These are phyloP conservation scores for Gasteruption jaculator DNA, from an alignment of 2,888 invertebrate species.

Conservation along the genomic window DNA sequence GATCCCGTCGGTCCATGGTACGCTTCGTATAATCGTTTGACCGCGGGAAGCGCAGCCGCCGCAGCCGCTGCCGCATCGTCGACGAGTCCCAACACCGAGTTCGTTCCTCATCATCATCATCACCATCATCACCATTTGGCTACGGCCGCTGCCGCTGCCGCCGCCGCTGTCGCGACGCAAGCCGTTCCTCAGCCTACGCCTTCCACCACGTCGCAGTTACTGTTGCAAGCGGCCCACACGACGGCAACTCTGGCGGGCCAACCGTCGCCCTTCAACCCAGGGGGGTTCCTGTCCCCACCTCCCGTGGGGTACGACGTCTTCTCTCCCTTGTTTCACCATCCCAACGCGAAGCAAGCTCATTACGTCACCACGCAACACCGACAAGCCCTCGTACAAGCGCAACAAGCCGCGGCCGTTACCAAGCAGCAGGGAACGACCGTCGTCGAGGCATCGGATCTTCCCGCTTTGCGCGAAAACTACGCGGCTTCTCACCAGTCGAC, in stretches of 20 bases:
- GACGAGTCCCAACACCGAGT: slow-evolving; percentile 67
- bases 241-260: slow-evolving; percentile 60
- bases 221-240: slow-evolving; percentile 63
- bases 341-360: slow-evolving; percentile 68
- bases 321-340: slow-evolving; percentile 76
- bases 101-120: slow-evolving; percentile 46
- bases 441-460: slow-evolving; percentile 60
- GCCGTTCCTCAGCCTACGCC: slow-evolving; percentile 52
- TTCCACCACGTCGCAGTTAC: slow-evolving; percentile 64
- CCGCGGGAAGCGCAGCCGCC: slow-evolving; percentile 63
- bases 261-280: slow-evolving; percentile 66
- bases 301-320: slow-evolving; percentile 80
- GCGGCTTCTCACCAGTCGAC: slow-evolving; percentile 58
- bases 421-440: slow-evolving; percentile 52
- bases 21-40: slow-evolving; percentile 78
- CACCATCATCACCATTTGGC: no score
- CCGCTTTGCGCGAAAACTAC: slow-evolving; percentile 60
- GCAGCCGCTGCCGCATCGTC: slow-evolving; percentile 60
- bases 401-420: slow-evolving; percentile 42
- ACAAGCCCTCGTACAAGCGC: slow-evolving; percentile 59
- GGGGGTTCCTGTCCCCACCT: slow-evolving; percentile 70
- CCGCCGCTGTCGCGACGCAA: no score
- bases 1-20: slow-evolving; percentile 90
- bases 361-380: slow-evolving; percentile 69
- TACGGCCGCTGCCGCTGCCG: no score